A percentile compares a stretch with the other conserved stretches of the same genome.
phyloP scores from a whole-genome alignment of 2,888 invertebrate genomes.

The Clitarchus hookeri region DNA sequence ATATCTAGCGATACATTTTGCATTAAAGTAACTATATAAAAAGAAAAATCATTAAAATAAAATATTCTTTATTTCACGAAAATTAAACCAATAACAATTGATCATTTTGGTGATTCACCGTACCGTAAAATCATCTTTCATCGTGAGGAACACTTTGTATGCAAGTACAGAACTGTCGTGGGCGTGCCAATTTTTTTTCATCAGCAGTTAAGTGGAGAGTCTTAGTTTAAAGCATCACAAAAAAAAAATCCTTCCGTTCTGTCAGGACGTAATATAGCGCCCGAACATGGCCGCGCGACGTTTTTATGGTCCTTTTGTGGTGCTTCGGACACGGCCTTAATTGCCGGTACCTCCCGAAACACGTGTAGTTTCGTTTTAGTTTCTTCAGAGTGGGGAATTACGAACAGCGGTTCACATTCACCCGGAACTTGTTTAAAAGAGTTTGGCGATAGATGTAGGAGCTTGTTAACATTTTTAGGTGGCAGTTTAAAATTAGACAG shows the following conservation, averaged over 20 bases:
- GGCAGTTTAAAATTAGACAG: constrained; percentile 8
- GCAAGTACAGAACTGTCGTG: too few species aligned
- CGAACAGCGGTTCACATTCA: neutral
- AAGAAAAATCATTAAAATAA: too few species aligned
- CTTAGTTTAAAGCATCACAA: neutral
- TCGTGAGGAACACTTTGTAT: too few species aligned
- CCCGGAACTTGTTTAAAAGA: neutral
- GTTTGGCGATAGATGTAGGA: constrained; percentile 10
- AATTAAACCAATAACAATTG: too few species aligned
- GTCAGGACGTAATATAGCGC: neutral
- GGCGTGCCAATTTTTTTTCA: too few species aligned
- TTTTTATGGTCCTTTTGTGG: neutral
- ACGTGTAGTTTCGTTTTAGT: neutral
- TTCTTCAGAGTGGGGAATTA: neutral
- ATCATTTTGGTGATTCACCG: too few species aligned
- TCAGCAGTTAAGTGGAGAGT: neutral
- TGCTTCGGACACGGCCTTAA: neutral
- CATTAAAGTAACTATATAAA: too few species aligned
- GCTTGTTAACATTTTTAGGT: constrained; percentile 1
- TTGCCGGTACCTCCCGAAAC: neutral
- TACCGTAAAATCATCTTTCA: too few species aligned
- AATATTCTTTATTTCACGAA: too few species aligned
- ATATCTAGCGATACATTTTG: too few species aligned
- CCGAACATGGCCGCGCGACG: neutral
- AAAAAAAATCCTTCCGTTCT: neutral